phyloP scores from a whole-genome alignment of 1,140 invertebrate genomes.

The Drosophila setifemur region DNA sequence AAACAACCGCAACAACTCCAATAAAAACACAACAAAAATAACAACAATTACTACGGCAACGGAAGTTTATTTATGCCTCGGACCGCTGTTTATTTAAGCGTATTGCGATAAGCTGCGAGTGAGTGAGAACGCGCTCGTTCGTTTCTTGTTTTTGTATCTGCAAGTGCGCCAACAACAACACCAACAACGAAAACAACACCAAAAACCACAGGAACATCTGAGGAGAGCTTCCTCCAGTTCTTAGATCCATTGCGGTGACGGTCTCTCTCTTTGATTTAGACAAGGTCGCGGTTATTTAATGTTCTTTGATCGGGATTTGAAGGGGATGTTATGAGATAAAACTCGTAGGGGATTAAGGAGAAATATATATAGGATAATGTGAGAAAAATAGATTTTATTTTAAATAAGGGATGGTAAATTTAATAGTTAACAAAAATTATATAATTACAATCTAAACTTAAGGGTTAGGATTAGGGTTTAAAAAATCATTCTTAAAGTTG shows the following conservation, averaged over 20 bases:
- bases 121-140: constrained; percentile 15
- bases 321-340: background rate
- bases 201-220: too few relatives aligned
- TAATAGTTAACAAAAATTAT: too few relatives aligned
- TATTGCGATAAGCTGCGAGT: constrained; percentile 61
- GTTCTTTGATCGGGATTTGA: background rate
- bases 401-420: too few relatives aligned
- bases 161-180: constrained; percentile 30
- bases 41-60: constrained; percentile 52
- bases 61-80: constrained; percentile 77
- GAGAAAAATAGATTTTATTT: too few relatives aligned
- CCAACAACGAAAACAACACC: constrained; percentile 19
- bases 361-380: too few relatives aligned
- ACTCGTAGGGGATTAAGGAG: too few relatives aligned
- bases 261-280: constrained; percentile 47
- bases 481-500: too few relatives aligned
- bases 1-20: constrained; percentile 24
- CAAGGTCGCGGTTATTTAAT: constrained; percentile 65
- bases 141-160: constrained; percentile 21
- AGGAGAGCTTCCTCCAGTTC: constrained; percentile 16
- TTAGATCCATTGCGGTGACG: constrained; percentile 18
- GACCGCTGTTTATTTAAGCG: constrained; percentile 66
- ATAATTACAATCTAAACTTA: too few relatives aligned
- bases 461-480: too few relatives aligned
- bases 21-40: constrained; percentile 13